Evolutionary conservation across 2,888 invertebrate genomes (phyloP).

Genomic region (Pyralis farinalis): DNA sequence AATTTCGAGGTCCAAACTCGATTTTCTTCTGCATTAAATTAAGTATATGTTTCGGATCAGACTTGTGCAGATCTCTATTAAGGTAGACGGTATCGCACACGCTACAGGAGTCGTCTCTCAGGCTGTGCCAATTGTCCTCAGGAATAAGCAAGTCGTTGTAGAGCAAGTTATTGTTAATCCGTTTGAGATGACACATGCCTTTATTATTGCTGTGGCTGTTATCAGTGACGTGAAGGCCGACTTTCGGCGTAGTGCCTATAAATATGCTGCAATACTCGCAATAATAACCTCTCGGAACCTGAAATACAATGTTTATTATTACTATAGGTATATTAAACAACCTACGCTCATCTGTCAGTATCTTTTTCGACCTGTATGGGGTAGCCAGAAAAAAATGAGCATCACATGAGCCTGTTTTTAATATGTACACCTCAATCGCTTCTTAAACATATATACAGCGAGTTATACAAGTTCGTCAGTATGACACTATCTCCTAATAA

Average conservation of each 20-base stretch:
- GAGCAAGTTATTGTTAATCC: slow-evolving; percentile 26
- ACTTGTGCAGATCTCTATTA: slow-evolving; percentile 36
- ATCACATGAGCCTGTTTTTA: too few relatives aligned
- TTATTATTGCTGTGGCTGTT: too few relatives aligned
- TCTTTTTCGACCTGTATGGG: too few relatives aligned
- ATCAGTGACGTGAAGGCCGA: slow-evolving; percentile 42
- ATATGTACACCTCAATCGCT: too few relatives aligned
- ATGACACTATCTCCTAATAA: too few relatives aligned
- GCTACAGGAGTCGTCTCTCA: slow-evolving; percentile 41
- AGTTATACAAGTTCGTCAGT: too few relatives aligned
- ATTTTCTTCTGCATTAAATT: slow-evolving; percentile 42
- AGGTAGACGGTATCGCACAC: slow-evolving; percentile 49
- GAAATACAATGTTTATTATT: slow-evolving; percentile 18
- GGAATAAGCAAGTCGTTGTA: slow-evolving; percentile 35
- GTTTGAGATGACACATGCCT: background rate
- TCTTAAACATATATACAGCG: too few relatives aligned
- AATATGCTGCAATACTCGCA: slow-evolving; percentile 50
- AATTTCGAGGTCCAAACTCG: slow-evolving; percentile 30
- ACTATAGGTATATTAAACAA: too few relatives aligned
- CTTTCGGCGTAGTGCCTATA: slow-evolving; percentile 37
- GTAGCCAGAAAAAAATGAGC: too few relatives aligned
- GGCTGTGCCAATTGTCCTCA: slow-evolving; percentile 46
- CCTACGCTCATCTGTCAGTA: too few relatives aligned
- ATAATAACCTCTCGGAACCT: slow-evolving; percentile 54
- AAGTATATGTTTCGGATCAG: slow-evolving; percentile 35